These are phyloP conservation scores for Daubentonia madagascariensis DNA, from an alignment of 2,113 vertebrate genomes.

Conservation along the genomic window DNA sequence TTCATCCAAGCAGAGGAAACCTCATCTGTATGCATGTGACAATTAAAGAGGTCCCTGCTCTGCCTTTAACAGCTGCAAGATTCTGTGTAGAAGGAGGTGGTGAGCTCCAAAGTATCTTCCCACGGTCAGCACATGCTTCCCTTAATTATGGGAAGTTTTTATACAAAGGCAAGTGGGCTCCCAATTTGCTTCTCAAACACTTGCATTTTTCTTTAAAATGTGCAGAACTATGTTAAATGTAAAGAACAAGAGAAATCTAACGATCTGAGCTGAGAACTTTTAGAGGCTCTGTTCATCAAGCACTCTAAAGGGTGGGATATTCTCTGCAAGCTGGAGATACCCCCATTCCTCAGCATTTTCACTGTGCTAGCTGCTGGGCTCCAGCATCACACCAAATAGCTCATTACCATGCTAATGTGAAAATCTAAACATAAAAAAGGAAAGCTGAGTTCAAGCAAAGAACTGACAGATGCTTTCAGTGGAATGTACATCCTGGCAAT, in stretches of 20 bases:
- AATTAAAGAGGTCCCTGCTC: background rate
- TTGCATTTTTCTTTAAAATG: background rate
- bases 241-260: background rate
- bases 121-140: accelerated
- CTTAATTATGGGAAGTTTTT: background rate
- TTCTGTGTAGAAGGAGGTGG: background rate
- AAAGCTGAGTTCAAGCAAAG: background rate
- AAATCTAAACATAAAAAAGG: background rate
- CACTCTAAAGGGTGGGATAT: background rate
- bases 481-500: background rate
- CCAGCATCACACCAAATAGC: background rate
- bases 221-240: background rate
- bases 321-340: background rate
- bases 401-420: background rate
- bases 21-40: background rate
- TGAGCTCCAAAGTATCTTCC: background rate
- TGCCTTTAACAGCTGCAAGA: background rate
- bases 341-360: background rate
- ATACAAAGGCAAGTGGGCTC: background rate
- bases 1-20: background rate
- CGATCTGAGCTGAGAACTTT: background rate
- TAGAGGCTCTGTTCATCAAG: background rate
- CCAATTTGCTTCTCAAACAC: background rate
- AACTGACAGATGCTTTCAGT: background rate
- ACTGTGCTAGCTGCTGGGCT: background rate